These are phyloP conservation scores for Brassicogethes aeneus DNA, from an alignment of 2,888 invertebrate species.

Conservation along the genomic window DNA sequence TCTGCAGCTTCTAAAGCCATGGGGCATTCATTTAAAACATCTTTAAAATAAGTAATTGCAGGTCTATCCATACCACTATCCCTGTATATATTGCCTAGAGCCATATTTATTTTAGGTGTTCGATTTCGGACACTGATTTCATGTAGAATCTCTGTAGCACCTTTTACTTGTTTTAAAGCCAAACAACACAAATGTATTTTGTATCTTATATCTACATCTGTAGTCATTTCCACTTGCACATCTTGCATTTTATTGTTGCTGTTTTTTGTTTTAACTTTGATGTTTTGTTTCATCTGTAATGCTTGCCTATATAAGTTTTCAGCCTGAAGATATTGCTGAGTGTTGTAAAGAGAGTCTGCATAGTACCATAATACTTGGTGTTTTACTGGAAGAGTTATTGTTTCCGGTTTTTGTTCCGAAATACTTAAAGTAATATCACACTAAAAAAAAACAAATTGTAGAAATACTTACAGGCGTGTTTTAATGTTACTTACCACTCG, in stretches of 20 bases:
- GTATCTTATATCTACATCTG: constrained; percentile 63
- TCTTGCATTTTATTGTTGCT: constrained; percentile 39
- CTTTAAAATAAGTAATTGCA: constrained; percentile 67
- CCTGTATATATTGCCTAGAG: constrained; percentile 63
- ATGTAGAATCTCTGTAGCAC: constrained; percentile 50
- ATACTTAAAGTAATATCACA: constrained; percentile 56
- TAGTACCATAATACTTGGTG: constrained; percentile 61
- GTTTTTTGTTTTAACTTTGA: constrained; percentile 46
- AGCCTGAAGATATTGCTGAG: constrained; percentile 58
- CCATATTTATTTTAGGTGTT: constrained; percentile 66
- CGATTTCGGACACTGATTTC: constrained; percentile 55
- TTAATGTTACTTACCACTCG: constrained; percentile 57
- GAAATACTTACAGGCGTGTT: constrained; percentile 1
- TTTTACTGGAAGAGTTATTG: constrained; percentile 50
- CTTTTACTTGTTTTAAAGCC: constrained; percentile 53
- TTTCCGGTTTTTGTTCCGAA: constrained; percentile 56
- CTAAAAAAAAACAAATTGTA: constrained; percentile 39
- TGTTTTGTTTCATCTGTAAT: constrained; percentile 53
- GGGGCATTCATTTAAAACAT: constrained; percentile 63
- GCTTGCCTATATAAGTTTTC: constrained; percentile 58
- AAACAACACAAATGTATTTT: constrained; percentile 61
- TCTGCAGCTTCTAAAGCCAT: constrained; percentile 67
- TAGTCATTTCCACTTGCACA: constrained; percentile 44
- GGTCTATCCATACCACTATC: constrained; percentile 60
- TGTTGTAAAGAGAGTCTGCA: constrained; percentile 59